phyloP scores from a whole-genome alignment of 2,797 vertebrate species.

The Lycodopsis pacificus region DNA sequence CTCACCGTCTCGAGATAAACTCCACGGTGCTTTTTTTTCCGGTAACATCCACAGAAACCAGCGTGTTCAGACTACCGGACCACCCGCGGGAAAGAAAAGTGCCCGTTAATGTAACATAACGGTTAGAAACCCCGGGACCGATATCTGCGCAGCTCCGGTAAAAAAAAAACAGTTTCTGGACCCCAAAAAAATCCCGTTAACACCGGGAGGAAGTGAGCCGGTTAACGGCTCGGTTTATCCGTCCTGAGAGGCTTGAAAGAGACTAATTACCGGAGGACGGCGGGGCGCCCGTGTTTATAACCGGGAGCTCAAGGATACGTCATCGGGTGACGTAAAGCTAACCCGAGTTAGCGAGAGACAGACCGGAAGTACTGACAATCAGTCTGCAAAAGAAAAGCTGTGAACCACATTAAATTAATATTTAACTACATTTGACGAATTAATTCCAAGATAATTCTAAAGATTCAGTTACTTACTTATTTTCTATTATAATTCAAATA shows the following conservation, averaged over 20 bases:
- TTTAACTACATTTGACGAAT: neutral
- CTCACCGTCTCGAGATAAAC: conserved; percentile 39
- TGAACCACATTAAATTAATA: neutral
- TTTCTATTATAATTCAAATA: neutral
- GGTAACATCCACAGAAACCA: conserved; percentile 10
- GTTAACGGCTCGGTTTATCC: neutral
- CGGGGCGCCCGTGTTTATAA: conserved; percentile 47
- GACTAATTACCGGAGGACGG: neutral
- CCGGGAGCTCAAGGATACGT: conserved; percentile 33
- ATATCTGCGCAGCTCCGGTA: neutral
- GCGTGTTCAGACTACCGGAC: neutral
- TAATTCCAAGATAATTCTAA: neutral
- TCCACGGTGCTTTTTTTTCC: conserved; percentile 34
- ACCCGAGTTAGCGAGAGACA: neutral
- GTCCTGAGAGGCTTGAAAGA: neutral
- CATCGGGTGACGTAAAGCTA: conserved; percentile 7
- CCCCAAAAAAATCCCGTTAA: neutral
- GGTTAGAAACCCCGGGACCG: neutral
- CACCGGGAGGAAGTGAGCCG: neutral
- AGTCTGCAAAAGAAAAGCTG: conserved; percentile 54
- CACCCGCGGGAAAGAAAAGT: neutral
- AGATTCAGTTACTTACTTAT: neutral
- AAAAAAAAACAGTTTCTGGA: neutral
- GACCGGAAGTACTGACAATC: neutral
- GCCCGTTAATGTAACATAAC: conserved; percentile 2